Percentiles rank a stretch among this genome's conserved stretches.
Evolutionary conservation across 2,113 vertebrate species (phyloP).

Genomic region (Poecile atricapillus): DNA sequence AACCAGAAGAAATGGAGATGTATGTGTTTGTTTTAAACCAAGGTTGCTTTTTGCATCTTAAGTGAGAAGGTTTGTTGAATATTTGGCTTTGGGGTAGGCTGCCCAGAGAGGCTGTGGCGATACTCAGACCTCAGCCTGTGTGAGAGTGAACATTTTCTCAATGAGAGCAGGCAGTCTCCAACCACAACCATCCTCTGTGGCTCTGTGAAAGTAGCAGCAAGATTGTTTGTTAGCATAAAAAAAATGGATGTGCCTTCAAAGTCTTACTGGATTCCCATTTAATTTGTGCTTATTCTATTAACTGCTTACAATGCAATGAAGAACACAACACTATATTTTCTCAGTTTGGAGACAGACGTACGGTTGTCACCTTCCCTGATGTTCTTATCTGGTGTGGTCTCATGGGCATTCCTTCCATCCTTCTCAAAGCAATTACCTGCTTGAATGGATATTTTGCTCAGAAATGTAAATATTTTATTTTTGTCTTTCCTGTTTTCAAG

Average conservation of each 20-base stretch:
- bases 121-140: background rate
- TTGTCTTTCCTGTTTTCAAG: constrained; percentile 27
- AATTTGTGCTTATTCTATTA: background rate
- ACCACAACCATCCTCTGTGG: background rate
- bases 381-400: background rate
- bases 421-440: constrained; percentile 24
- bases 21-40: constrained; percentile 64
- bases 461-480: constrained; percentile 4
- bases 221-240: background rate
- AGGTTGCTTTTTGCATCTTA: constrained; percentile 42
- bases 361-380: background rate
- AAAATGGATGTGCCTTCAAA: background rate
- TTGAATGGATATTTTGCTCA: constrained; percentile 28
- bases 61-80: background rate
- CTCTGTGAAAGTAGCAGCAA: background rate
- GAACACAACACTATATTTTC: background rate
- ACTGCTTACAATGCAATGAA: background rate
- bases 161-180: background rate
- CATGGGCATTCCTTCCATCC: background rate
- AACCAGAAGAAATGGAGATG: constrained; percentile 19
- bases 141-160: background rate
- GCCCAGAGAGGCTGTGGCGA: background rate
- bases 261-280: background rate
- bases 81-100: background rate
- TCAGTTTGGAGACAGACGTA: background rate